phyloP scores from a whole-genome alignment of 2,113 vertebrate species.

The Pimephales promelas region DNA sequence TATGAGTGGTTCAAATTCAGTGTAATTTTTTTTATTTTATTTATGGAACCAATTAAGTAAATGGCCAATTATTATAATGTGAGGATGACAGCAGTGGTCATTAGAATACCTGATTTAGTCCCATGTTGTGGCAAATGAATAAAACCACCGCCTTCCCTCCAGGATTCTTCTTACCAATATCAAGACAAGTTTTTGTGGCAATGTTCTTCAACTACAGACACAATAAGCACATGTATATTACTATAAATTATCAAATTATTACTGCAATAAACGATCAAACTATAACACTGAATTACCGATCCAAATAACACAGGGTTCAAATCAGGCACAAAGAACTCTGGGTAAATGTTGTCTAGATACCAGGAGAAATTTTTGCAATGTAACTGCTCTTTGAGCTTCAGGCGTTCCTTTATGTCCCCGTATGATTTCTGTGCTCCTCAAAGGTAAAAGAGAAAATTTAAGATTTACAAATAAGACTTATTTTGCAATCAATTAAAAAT shows the following conservation, averaged over 20 bases:
- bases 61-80: too few relatives aligned
- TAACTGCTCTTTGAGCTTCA: conserved; percentile 75
- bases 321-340: conserved; percentile 83
- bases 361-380: conserved; percentile 85
- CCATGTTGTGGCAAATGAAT: conserved; percentile 78
- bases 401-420: conserved; percentile 80
- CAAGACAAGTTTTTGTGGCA: conserved; percentile 72
- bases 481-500: background rate
- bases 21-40: too few relatives aligned
- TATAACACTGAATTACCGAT: conserved; percentile 70
- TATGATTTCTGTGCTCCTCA: conserved; percentile 75
- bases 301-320: conserved; percentile 75
- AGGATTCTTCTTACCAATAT: conserved; percentile 75
- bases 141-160: conserved; percentile 74
- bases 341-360: conserved; percentile 84
- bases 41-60: too few relatives aligned
- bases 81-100: background rate
- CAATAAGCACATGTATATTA: background rate
- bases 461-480: background rate
- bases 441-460: conserved; percentile 34
- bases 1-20: too few relatives aligned
- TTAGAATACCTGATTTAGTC: conserved; percentile 79
- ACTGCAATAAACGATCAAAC: background rate
- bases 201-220: conserved; percentile 78
- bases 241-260: background rate